Evolutionary conservation across 2,888 invertebrate species (phyloP), one percentile per base, ranked within the genome.

Genomic region (Perizoma affinitatum): DNA sequence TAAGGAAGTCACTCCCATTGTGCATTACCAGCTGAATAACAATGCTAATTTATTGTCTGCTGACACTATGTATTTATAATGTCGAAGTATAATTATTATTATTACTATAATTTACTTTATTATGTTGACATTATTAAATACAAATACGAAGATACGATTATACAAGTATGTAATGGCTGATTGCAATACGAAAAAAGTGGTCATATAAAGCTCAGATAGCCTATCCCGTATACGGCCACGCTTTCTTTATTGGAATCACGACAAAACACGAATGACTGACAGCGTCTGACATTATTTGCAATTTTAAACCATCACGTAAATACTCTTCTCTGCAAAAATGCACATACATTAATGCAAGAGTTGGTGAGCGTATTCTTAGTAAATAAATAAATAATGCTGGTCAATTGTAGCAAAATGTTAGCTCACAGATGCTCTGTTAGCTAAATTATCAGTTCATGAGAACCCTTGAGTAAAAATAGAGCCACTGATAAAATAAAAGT

Each of bases 241-340:
- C 82, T 85, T 87, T 87, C 87, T 86, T 83, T 79, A 78, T 68
- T 73, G 76, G 77, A 76, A 76, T 77, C 67, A 73, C 75, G 72
- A 84, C 83, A 80, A 83, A 86, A 84, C 79, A 82, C 75, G 84
- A 82, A 82, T 88, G 88, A 88, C 86, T 87, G 88, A 87, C 87
- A 84, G 83, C 58, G 72, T 67, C 73, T 75, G 74, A 73, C 76
- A 76, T 72, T 80, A 78, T 83, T 80, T 75, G 74, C 76, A 72
- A 79, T 73, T 76, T 80, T 75, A 73, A 73, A 70, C 81, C 79
- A 81, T 81, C 84, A 82, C 52, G 80, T 79, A 81, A 79, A 80
- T 72, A 70, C 67, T 74, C 72, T 78, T 74, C 65, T 22, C 55
- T 53, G 73, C 72, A 79, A 75, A 72, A 73, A 79, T 77, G 78